These are phyloP conservation scores for Drosophila sproati DNA, from an alignment of 1,140 invertebrate genomes.

Conservation along the genomic window DNA sequence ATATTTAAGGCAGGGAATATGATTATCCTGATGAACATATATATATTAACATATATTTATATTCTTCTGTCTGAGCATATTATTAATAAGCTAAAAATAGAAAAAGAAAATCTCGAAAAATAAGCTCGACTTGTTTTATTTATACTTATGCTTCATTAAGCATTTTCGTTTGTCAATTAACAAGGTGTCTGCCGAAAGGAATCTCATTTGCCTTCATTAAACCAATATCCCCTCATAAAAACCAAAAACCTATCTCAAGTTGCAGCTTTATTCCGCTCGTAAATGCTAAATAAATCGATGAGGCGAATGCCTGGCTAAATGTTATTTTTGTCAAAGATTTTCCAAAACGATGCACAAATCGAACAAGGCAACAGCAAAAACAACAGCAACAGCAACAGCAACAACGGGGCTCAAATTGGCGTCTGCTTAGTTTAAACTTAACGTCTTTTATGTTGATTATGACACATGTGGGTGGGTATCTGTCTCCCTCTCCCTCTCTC, in stretches of 20 bases:
- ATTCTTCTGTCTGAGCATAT: no score
- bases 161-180: no score
- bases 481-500: background rate
- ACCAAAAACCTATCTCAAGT: background rate
- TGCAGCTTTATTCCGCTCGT: constrained; percentile 36
- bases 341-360: constrained; percentile 78
- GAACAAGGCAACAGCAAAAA: constrained; percentile 30
- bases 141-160: no score
- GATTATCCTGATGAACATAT: no score
- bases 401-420: constrained; percentile 34
- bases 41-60: no score
- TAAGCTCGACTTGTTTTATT: no score
- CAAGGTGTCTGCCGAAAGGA: no score
- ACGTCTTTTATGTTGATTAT: constrained; percentile 79
- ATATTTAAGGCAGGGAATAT: no score
- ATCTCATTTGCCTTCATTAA: background rate
- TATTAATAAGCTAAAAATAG: no score
- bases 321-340: constrained; percentile 77
- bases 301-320: constrained; percentile 35
- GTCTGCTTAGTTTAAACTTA: constrained; percentile 78
- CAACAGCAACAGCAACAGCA: background rate
- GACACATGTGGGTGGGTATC: constrained; percentile 57
- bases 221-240: background rate
- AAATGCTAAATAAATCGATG: constrained; percentile 72
- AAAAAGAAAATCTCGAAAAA: no score